Percentiles rank a stretch among this genome's conserved stretches.
Conservation (phyloP, 2,113 vertebrate species). For the Cathartes aura region DNA sequence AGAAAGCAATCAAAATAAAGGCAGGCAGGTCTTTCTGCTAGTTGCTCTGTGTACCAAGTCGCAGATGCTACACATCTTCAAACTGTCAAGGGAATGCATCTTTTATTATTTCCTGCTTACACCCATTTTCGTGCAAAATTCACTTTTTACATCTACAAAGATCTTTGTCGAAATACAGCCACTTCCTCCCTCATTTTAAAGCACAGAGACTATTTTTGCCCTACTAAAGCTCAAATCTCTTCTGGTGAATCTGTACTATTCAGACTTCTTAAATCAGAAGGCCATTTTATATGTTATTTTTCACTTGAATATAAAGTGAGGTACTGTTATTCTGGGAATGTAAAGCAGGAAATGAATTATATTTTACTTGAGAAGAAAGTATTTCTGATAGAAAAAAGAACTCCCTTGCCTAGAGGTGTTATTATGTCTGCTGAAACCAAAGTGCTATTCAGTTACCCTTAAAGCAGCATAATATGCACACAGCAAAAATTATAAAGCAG, state of each 20-base stretch:
- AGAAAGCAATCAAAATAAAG: background rate
- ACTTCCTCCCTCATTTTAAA: background rate
- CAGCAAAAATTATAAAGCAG: slow-evolving; percentile 29
- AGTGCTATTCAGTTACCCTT: slow-evolving; percentile 19
- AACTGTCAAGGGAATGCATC: background rate
- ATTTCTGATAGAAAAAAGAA: background rate
- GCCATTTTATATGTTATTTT: background rate
- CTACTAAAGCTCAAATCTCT: background rate
- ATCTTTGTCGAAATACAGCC: background rate
- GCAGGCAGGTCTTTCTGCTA: background rate
- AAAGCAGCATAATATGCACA: slow-evolving; percentile 1
- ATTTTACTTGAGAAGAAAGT: background rate
- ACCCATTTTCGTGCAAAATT: background rate
- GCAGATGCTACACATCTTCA: background rate
- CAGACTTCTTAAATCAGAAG: background rate
- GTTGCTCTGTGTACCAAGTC: background rate
- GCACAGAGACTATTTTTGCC: background rate
- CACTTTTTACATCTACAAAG: background rate
- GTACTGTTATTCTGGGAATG: background rate
- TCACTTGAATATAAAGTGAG: background rate
- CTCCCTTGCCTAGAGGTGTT: background rate
- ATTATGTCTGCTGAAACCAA: slow-evolving; percentile 26
- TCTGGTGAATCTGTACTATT: background rate
- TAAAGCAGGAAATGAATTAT: background rate
- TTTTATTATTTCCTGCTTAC: background rate